Conservation (phyloP, 2,888 invertebrate species). For the Teleiodes luculella region DNA sequence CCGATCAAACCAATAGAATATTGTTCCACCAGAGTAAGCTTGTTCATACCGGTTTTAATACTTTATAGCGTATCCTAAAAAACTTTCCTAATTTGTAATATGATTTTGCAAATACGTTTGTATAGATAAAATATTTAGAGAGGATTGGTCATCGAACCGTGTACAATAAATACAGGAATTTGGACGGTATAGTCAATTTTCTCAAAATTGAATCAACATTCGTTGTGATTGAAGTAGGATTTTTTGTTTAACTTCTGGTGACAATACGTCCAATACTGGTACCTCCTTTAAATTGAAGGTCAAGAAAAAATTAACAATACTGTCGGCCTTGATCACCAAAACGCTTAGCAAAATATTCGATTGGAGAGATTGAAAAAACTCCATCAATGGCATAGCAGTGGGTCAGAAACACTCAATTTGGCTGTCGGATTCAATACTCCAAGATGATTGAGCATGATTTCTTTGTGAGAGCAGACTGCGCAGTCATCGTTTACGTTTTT, state of each 20-base stretch:
- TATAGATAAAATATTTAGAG: neutral
- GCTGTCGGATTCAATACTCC: conserved; percentile 31
- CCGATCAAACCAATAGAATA: no score
- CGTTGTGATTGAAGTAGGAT: no score
- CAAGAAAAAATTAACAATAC: conserved; percentile 16
- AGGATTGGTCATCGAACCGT: neutral
- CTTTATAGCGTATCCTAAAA: conserved; percentile 32
- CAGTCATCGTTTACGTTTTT: conserved; percentile 49
- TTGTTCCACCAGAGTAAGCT: neutral
- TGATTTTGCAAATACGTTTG: neutral
- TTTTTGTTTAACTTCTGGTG: no score
- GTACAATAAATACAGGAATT: no score
- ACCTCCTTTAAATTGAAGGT: neutral
- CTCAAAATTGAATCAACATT: no score
- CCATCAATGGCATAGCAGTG: conserved; percentile 26
- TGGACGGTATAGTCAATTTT: no score
- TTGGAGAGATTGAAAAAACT: conserved; percentile 23
- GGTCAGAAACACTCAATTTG: conserved; percentile 40
- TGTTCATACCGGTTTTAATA: conserved; percentile 33
- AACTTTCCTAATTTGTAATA: neutral
- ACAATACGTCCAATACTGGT: neutral
- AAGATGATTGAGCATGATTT: conserved; percentile 45
- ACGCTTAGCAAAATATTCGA: conserved; percentile 20
- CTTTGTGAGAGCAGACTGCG: conserved; percentile 29
- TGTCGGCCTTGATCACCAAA: conserved; percentile 23